A percentile compares a stretch with the other conserved stretches of the same genome.
Evolutionary conservation across 2,888 invertebrate species (phyloP).

Genomic region (Amiota communis): DNA sequence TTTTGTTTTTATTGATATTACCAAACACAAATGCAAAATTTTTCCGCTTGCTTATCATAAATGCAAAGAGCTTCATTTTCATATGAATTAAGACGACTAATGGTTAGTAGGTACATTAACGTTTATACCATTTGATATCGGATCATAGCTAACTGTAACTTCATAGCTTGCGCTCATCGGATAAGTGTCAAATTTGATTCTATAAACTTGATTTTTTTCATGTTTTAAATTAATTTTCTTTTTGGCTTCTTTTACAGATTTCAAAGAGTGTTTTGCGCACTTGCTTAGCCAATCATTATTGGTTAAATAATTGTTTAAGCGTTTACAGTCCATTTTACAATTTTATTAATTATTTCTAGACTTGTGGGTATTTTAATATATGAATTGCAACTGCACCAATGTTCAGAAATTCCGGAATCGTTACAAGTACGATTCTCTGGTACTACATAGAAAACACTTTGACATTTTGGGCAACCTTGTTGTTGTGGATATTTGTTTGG

Average conservation of each 20-base stretch:
- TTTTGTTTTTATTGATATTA: too few species aligned
- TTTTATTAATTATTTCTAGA: constrained; percentile 15
- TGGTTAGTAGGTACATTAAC: constrained; percentile 45
- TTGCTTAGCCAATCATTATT: constrained; percentile 36
- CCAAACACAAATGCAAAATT: constrained; percentile 43
- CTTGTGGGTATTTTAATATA: constrained; percentile 41
- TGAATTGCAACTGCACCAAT: constrained; percentile 82
- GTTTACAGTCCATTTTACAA: constrained; percentile 3
- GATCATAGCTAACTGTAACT: constrained; percentile 42
- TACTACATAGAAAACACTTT: constrained; percentile 77
- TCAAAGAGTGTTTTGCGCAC: constrained; percentile 37
- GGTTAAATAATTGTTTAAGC: constrained; percentile 45
- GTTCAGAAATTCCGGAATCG: constrained; percentile 78
- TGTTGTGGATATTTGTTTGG: constrained; percentile 66
- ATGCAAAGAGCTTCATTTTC: constrained; percentile 45
- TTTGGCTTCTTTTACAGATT: not conserved
- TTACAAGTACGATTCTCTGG: constrained; percentile 78
- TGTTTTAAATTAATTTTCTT: constrained; percentile 28
- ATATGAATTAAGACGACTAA: constrained; percentile 52
- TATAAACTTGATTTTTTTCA: not conserved
- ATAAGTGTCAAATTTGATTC: not conserved
- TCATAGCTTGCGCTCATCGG: constrained; percentile 39
- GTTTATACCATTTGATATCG: constrained; percentile 25
- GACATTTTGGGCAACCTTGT: constrained; percentile 78
- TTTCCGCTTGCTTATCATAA: constrained; percentile 48